Base-by-base conservation (phyloP, 2,113 vertebrate genomes). In the Bujurquina vittata region DNA sequence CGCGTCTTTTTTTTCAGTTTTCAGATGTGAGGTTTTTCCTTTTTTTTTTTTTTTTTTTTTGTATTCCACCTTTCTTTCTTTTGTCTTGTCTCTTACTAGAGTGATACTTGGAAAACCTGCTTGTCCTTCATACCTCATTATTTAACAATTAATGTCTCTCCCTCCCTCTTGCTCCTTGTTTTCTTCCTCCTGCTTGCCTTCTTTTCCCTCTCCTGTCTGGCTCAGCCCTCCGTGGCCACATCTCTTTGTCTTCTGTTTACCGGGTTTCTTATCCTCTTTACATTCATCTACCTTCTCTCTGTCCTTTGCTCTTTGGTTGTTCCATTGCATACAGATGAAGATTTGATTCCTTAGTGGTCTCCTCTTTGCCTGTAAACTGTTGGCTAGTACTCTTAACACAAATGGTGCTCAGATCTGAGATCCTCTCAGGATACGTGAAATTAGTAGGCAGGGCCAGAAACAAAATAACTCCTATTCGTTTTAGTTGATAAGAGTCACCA, bases 261-360 rank as follows among this genome's bases (percentile, higher is more conserved):
- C 79, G 6, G 23, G n/a, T 55, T 61, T 37, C 49, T 59, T 40
- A 23, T 60, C 77, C 57, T 86, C 77, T 87, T 78, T 79, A 59
- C 22, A 82, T 86, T 84, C 75, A 62, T 67, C 77, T 79, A 55
- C 69, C 72, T 78, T 52, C 43, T 65, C 9, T 40, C 55, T 81
- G 72, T 83, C 84, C 67, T 87, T 75, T 69, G 83, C 74, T 72
- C 87, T 62, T 65, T 58, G 17, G 4, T 61, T 22, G 22, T 85
- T 82, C 79, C 33, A 17, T 23, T 55, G 89, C 86, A 92, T 85
- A 80, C 75, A 84, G 85, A 92, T 86, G 43, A 81, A 81, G 18
- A 10, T 54, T 55, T 29, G 23, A 62, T 33, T 76, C 89, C 54
- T 77, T 4, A 18, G 77, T 56, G 55, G 26, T 43, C 26, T 74